These are phyloP conservation scores for Albula glossodonta DNA, from an alignment of 2,113 vertebrate genomes.

Conservation along the genomic window DNA sequence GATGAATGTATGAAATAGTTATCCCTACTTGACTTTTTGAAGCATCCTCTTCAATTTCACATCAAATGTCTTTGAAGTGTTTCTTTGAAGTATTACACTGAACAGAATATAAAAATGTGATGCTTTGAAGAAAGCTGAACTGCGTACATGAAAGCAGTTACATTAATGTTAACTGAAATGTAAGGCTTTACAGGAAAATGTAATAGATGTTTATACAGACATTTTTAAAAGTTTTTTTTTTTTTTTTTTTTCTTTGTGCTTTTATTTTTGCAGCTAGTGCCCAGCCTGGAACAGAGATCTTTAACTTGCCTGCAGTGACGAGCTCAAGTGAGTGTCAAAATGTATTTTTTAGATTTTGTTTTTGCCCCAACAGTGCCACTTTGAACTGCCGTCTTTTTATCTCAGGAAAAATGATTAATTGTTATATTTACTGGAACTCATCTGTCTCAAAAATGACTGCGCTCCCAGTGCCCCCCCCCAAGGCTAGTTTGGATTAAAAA, in stretches of 20 bases:
- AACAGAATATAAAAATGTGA: background rate
- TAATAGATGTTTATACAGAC: background rate
- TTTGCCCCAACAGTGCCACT: background rate
- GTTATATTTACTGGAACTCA: too few relatives aligned
- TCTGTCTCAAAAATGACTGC: too few relatives aligned
- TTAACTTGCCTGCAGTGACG: constrained; percentile 96
- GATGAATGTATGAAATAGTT: background rate
- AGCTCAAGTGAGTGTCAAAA: constrained; percentile 80
- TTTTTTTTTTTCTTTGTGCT: constrained; percentile 29
- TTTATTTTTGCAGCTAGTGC: constrained; percentile 81
- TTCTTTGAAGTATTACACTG: background rate
- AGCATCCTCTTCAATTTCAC: background rate
- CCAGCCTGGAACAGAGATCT: constrained; percentile 98
- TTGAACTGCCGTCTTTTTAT: background rate
- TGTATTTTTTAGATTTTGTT: too few relatives aligned
- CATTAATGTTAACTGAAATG: background rate
- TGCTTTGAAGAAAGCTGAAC: background rate
- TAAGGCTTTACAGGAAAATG: background rate
- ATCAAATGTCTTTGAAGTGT: background rate
- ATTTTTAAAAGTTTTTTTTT: background rate
- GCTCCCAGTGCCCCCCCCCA: too few relatives aligned
- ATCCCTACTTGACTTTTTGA: background rate
- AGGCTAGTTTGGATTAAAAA: too few relatives aligned
- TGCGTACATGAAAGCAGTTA: background rate
- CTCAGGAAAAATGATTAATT: too few relatives aligned